Evolutionary conservation across 2,888 invertebrate genomes (phyloP).

Genomic region (Drosophila meridiana): DNA sequence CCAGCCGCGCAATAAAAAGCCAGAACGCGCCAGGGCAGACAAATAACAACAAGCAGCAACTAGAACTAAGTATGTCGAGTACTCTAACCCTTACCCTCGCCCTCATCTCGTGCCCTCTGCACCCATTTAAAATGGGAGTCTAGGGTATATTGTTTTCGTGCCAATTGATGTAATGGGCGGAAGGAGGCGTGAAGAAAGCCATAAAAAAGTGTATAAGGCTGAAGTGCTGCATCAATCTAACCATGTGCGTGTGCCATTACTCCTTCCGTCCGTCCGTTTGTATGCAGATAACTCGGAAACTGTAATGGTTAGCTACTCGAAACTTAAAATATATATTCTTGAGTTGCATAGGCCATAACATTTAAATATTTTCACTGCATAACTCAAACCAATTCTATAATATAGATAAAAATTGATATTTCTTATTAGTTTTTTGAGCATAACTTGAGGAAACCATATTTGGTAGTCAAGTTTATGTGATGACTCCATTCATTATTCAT

Average conservation of each 20-base stretch:
- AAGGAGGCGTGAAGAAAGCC: neutral
- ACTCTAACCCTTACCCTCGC: slow-evolving; percentile 13
- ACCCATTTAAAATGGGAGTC: neutral
- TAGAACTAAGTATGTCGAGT: slow-evolving; percentile 22
- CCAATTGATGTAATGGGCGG: slow-evolving; percentile 6
- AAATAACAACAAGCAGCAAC: slow-evolving; percentile 36
- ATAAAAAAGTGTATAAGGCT: neutral
- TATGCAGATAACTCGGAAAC: neutral
- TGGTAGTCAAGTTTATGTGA: neutral
- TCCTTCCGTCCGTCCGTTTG: neutral
- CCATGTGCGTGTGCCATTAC: neutral
- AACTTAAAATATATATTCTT: neutral
- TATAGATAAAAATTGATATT: neutral
- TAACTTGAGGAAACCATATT: neutral
- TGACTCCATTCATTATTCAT: neutral
- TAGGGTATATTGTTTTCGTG: slow-evolving; percentile 6
- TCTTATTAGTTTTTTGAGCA: neutral
- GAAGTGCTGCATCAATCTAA: neutral
- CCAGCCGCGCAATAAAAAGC: slow-evolving; percentile 52
- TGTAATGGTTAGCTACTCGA: neutral
- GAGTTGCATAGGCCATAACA: no score
- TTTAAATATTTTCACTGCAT: neutral
- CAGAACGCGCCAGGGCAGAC: slow-evolving; percentile 47
- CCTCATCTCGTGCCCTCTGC: neutral
- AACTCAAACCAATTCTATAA: neutral